Evolutionary conservation across 2,113 vertebrate species (phyloP), one percentile per base, ranked within the genome.

Genomic region (Natator depressus): DNA sequence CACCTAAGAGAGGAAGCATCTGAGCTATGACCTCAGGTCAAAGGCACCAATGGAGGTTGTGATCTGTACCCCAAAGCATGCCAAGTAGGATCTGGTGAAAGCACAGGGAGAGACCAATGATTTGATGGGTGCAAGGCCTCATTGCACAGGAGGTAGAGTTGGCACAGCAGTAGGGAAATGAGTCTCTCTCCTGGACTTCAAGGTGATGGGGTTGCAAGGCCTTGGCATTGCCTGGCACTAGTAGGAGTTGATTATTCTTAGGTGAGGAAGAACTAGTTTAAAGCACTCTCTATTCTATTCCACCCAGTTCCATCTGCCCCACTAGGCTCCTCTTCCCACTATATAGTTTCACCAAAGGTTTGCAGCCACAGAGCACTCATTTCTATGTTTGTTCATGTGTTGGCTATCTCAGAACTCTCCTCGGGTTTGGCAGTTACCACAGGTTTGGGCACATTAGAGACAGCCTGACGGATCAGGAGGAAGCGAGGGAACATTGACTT

Each of bases 1-100:
- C 6, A 35, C 53, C 47, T 78, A 0, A 0, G 76, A 80, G 55
- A 78, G 7, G 0, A 0, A 31, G n/a, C 81, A 47, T 17, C 46
- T 62, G 10, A 87, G 82, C 0, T 0, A 80, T 7, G 19, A 59
- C 8, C 29, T 55, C 79, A 16, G 27, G 20, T 49, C 59, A 85
- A 83, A 20, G 11, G 19, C 59, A 82, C 16, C 11, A 49, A 16
- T 27, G 25, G 42, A 78, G 75, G 22, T 46, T 76, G 38, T 76
- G 72, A 46, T 10, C 72, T 76, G 19, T 76, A 46, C 42, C 20
- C 72, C 38, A 38, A 46, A 69, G 62, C 35, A 72, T 72, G 65
- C n/a, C 19, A 25, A 47, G 42, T 14, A 29, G 75, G 9, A 42
- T 25, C 75, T 29, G 42, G 5, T 47, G 42, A 47, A 76, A 38